Percentiles rank a stretch among this genome's conserved stretches.
phyloP scores from a whole-genome alignment of 2,888 invertebrate species.

The Polia nebulosa region DNA sequence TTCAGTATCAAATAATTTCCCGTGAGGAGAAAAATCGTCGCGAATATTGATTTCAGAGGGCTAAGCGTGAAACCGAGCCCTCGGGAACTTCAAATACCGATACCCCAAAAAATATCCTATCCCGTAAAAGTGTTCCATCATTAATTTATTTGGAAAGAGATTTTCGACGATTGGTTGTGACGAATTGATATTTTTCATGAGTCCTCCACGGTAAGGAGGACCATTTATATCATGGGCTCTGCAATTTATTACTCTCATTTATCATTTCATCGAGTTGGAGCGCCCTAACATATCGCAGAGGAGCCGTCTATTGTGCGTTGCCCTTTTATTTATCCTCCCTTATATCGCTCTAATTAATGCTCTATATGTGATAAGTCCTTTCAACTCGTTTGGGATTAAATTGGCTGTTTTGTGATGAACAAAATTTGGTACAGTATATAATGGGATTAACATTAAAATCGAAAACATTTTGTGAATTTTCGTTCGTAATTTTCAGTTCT shows the following conservation, averaged over 20 bases:
- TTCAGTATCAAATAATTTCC: conserved; percentile 43
- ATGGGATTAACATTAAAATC: conserved; percentile 10
- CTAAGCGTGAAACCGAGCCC: conserved; percentile 64
- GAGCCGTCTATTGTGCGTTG: conserved; percentile 64
- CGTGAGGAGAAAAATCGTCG: conserved; percentile 49
- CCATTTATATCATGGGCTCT: conserved; percentile 83
- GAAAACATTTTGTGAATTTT: conserved; percentile 27
- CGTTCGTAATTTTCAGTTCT: conserved; percentile 22
- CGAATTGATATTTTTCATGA: conserved; percentile 87
- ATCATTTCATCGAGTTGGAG: conserved; percentile 84
- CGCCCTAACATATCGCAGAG: conserved; percentile 66
- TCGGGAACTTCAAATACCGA: conserved; percentile 69
- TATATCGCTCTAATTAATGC: conserved; percentile 57
- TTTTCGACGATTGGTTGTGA: conserved; percentile 77
- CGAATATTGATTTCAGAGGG: conserved; percentile 66
- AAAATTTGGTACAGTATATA: conserved; percentile 5
- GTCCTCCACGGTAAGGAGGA: conserved; percentile 77
- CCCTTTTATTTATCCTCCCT: conserved; percentile 63
- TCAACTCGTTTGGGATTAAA: conserved; percentile 40
- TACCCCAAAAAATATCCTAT: conserved; percentile 69
- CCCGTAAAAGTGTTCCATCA: conserved; percentile 72
- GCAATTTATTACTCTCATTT: conserved; percentile 85
- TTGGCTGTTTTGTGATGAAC: conserved; percentile 18
- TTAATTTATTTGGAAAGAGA: conserved; percentile 76
- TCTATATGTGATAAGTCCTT: conserved; percentile 42